These are phyloP conservation scores for Labeo catla DNA, from an alignment of 2,113 vertebrate genomes.

Conservation along the genomic window DNA sequence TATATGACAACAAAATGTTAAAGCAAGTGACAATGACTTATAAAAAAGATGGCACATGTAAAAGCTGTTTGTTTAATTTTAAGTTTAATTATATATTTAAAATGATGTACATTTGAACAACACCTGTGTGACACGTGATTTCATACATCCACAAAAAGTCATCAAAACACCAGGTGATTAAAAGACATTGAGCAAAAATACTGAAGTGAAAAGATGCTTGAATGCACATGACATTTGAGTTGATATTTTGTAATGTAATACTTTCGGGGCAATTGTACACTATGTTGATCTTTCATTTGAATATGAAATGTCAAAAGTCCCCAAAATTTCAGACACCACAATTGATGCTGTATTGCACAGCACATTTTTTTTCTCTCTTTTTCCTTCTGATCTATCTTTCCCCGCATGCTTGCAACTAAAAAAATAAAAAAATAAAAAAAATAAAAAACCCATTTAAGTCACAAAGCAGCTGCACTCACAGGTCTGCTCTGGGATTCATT, in stretches of 20 bases:
- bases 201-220: not conserved
- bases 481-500: constrained; percentile 6
- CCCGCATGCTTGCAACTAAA: not conserved
- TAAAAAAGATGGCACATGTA: not conserved
- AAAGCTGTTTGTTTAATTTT: not conserved
- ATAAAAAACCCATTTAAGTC: not conserved
- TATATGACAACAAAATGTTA: not conserved
- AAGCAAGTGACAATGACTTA: not conserved
- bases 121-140: not conserved
- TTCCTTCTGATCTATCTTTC: not conserved
- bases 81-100: not conserved
- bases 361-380: not conserved
- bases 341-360: not conserved
- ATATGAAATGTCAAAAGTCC: constrained; percentile 10
- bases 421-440: not conserved
- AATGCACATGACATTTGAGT: not conserved
- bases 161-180: not conserved
- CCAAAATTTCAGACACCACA: constrained; percentile 13
- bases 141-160: not conserved
- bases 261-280: not conserved
- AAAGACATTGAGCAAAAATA: not conserved
- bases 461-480: not conserved
- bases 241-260: not conserved
- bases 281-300: not conserved
- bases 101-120: not conserved